Evolutionary conservation across 2,113 vertebrate genomes (phyloP).

Genomic region (Pitta sordida): DNA sequence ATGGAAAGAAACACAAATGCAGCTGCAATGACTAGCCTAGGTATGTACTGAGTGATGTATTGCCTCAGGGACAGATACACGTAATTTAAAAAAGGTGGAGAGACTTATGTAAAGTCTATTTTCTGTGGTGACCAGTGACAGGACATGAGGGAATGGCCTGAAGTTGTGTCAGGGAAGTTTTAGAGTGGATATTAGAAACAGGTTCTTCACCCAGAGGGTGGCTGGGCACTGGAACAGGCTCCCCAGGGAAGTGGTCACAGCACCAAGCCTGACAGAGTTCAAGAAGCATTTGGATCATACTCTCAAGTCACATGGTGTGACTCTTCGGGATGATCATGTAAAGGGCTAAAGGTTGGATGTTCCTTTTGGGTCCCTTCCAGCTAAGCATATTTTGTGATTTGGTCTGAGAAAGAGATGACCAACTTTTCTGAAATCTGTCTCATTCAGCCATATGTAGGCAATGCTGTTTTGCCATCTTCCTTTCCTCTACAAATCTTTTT

Average conservation of each 20-base stretch:
- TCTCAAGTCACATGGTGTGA: rapidly evolving
- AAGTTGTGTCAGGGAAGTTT: background rate
- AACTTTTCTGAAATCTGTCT: background rate
- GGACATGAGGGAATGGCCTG: rapidly evolving
- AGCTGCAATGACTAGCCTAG: background rate
- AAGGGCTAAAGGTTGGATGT: background rate
- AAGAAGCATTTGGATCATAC: background rate
- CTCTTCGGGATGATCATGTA: background rate
- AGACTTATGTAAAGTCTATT: background rate
- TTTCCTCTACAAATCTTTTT: background rate
- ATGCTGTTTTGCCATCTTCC: background rate
- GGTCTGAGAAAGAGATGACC: background rate
- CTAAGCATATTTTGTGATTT: background rate
- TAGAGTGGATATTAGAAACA: background rate
- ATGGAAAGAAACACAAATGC: background rate
- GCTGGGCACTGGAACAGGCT: background rate
- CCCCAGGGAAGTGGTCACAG: background rate
- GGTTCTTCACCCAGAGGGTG: no score
- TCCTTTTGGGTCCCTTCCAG: background rate
- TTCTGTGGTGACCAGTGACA: background rate
- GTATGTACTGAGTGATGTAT: background rate
- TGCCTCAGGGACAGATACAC: background rate
- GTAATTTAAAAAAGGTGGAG: background rate
- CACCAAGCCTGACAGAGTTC: background rate
- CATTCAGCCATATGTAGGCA: background rate